These are phyloP conservation scores for Calephelis perditalis DNA, from an alignment of 2,888 invertebrate species.

Conservation along the genomic window DNA sequence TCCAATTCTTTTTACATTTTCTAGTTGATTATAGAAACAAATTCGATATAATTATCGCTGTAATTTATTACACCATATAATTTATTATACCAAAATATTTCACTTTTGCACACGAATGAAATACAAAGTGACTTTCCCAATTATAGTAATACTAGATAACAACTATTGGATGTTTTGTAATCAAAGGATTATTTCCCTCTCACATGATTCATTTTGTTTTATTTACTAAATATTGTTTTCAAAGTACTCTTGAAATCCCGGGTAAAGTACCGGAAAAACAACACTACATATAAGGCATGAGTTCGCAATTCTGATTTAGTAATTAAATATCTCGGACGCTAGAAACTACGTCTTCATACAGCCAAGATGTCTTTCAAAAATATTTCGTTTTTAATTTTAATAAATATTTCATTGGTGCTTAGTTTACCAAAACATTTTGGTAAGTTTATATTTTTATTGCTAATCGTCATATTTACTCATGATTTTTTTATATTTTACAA, in stretches of 20 bases:
- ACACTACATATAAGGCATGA: neutral
- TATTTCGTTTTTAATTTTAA: neutral
- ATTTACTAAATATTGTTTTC: neutral
- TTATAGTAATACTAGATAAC: too few relatives aligned
- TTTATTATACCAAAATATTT: too few relatives aligned
- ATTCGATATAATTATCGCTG: too few relatives aligned
- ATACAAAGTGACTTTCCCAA: too few relatives aligned
- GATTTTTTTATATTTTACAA: too few relatives aligned
- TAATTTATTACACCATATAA: too few relatives aligned
- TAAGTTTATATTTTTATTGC: neutral
- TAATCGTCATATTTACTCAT: too few relatives aligned
- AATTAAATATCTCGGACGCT: neutral
- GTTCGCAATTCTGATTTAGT: neutral
- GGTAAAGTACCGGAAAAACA: neutral
- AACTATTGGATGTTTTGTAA: too few relatives aligned
- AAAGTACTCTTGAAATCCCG: neutral
- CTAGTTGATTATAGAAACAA: too few relatives aligned
- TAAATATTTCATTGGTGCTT: neutral
- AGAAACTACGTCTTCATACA: neutral
- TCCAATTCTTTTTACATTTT: too few relatives aligned
- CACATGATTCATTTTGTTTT: neutral
- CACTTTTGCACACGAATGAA: too few relatives aligned
- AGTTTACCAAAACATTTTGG: neutral
- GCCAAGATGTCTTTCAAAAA: neutral
- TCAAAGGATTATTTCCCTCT: neutral